phyloP scores from a whole-genome alignment of 2,888 invertebrate species.

The Melanchra persicariae region DNA sequence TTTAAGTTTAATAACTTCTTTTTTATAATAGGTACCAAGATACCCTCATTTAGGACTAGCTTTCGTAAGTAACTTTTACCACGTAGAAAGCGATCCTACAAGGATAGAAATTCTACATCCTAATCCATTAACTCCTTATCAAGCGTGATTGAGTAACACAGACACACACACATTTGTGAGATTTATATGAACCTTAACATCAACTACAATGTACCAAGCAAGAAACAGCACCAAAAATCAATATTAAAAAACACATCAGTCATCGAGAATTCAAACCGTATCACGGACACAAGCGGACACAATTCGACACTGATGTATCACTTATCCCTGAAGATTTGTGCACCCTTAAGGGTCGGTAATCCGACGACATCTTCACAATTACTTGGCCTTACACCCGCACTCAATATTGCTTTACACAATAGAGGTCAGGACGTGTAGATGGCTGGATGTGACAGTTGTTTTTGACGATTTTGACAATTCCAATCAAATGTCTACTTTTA shows the following conservation, averaged over 20 bases:
- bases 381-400: slow-evolving; percentile 85
- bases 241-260: slow-evolving; percentile 54
- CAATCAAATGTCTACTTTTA: neutral
- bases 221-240: slow-evolving; percentile 19
- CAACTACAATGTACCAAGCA: neutral
- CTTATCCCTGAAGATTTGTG: slow-evolving; percentile 73
- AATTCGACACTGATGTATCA: slow-evolving; percentile 87
- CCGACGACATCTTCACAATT: slow-evolving; percentile 87
- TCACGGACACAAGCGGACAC: slow-evolving; percentile 70
- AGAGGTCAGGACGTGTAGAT: slow-evolving; percentile 52
- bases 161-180: no score
- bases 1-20: no score
- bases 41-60: no score
- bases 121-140: no score
- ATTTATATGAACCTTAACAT: no score
- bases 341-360: slow-evolving; percentile 77
- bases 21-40: no score
- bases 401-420: slow-evolving; percentile 85
- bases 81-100: no score
- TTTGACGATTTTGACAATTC: neutral
- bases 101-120: no score
- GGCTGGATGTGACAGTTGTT: slow-evolving; percentile 30
- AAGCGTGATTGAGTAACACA: no score
- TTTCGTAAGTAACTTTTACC: no score
- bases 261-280: slow-evolving; percentile 60